phyloP scores from a whole-genome alignment of 2,888 invertebrate species.

The Melinaea marsaeus region DNA sequence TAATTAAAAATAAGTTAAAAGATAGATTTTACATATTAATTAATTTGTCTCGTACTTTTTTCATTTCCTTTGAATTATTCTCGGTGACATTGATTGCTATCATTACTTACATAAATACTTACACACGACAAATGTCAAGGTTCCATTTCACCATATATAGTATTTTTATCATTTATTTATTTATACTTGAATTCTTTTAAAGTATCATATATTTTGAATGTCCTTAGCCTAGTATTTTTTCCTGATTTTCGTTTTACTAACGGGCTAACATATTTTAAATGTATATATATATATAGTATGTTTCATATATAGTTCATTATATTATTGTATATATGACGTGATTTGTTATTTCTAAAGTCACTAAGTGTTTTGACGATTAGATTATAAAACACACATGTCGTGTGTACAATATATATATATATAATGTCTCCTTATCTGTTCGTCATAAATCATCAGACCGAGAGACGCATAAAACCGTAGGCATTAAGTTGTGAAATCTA shows the following conservation, averaged over 20 bases:
- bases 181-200: too few relatives aligned
- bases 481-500: neutral
- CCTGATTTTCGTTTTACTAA: too few relatives aligned
- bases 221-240: too few relatives aligned
- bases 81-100: slow-evolving; percentile 37
- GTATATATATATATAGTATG: too few relatives aligned
- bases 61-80: slow-evolving; percentile 31
- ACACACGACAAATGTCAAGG: slow-evolving; percentile 34
- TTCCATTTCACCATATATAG: slow-evolving; percentile 2
- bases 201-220: too few relatives aligned
- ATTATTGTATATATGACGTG: too few relatives aligned
- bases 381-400: slow-evolving; percentile 15
- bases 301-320: too few relatives aligned
- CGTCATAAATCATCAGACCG: neutral
- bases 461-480: neutral
- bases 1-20: neutral
- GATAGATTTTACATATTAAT: neutral
- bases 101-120: slow-evolving; percentile 29
- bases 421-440: neutral
- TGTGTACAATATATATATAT: neutral
- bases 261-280: too few relatives aligned
- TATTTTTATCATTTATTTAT: too few relatives aligned
- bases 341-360: too few relatives aligned
- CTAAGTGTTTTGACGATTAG: slow-evolving; percentile 11
- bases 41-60: neutral